A percentile compares a stretch with the other conserved stretches of the same genome.
Evolutionary conservation across 2,113 vertebrate genomes (phyloP).

Genomic region (Rhadina sibilatrix): DNA sequence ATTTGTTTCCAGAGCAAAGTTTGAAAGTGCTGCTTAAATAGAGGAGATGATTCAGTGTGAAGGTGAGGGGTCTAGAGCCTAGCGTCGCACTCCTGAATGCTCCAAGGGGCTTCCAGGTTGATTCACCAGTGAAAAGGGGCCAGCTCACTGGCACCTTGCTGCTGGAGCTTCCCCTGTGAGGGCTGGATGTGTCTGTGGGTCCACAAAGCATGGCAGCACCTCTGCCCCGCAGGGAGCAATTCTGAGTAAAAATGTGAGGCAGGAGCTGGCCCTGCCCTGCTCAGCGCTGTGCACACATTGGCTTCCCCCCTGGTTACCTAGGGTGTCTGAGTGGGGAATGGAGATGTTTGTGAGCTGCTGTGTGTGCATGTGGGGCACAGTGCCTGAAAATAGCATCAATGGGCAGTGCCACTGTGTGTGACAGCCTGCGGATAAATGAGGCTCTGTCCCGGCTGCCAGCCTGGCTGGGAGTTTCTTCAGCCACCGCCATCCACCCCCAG

Average conservation of each 20-base stretch:
- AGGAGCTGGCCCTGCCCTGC: not conserved
- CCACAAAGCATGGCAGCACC: not conserved
- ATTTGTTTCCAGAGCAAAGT: not conserved
- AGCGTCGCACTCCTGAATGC: not conserved
- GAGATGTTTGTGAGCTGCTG: not conserved
- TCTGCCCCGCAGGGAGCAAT: not conserved
- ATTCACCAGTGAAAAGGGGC: fast-evolving
- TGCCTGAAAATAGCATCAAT: not conserved
- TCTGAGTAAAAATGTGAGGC: not conserved
- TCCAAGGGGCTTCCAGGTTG: not conserved
- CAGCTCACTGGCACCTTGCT: not conserved
- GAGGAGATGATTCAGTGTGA: not conserved
- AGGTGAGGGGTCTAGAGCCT: not conserved
- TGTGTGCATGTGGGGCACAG: not conserved
- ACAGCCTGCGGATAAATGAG: not conserved
- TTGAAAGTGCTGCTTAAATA: not conserved
- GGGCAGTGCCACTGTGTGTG: not conserved
- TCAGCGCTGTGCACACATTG: fast-evolving
- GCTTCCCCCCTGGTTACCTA: not conserved
- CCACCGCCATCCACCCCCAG: not conserved
- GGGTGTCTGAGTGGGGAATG: not conserved
- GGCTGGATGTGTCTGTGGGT: not conserved
- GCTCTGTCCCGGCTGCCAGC: not conserved
- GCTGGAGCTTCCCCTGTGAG: fast-evolving
- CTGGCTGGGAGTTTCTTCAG: not conserved